Base-by-base conservation (phyloP, 2,888 invertebrate species). In the Erebia epiphron region DNA sequence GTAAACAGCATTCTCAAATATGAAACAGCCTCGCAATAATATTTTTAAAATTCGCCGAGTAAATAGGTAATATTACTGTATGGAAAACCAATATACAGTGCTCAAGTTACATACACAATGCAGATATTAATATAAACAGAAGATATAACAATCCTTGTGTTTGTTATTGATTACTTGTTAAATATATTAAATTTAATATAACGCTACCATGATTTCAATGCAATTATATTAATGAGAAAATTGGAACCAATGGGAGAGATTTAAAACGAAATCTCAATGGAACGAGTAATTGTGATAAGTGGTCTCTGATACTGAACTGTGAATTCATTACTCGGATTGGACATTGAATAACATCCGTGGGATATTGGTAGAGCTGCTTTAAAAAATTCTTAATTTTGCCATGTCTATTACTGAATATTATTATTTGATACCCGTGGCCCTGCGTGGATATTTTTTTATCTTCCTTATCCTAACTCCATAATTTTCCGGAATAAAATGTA, bases 221-320 rank as follows among this genome's bases (percentile, higher is more conserved):
- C 69, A 75, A 72, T 72, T 73, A 73, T 62, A 62, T 49, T 72
- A 75, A 75, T 75, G 72, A 68, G 57, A 70, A 64, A 73, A 69
- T 72, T 72, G 62, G 64, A 73, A 70, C 69, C 69, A 50, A 62
- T 70, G 61, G 67, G 66, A 58, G 61, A 67, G 60, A 67, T 74
- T 73, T 71, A 54, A 62, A 75, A 68, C 73, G 65, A 68, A 74
- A 68, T 75, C 68, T 66, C 69, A 64, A 74, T 62, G 64, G 60
- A 60, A n/a, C 52, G 46, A 66, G 43, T 41, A 46, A 54, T 10
- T 16, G 60, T 18, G 60, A 62, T 49, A 10, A 35, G 14, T 14
- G 5, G 13, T 14, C 0, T 16, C n/a, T 52, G n/a, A 41, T 21
- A 14, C 43, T n/a, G 60, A 16, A 62, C 76, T 58, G 26, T 35